phyloP scores from a whole-genome alignment of 2,888 invertebrate species.

The Latheticus oryzae region DNA sequence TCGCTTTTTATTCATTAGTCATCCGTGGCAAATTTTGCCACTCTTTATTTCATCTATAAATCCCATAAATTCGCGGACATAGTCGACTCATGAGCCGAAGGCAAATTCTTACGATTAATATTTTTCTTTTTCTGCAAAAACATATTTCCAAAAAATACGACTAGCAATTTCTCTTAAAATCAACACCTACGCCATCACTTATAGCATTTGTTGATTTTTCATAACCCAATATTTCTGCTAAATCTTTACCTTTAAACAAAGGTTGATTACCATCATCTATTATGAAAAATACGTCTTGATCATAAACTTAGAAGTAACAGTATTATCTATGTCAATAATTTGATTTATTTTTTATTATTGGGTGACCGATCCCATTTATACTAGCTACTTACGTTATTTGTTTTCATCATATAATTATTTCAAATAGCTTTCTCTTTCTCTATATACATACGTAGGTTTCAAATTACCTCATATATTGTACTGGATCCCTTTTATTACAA shows the following conservation, averaged over 20 bases:
- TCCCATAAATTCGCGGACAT: too few species aligned
- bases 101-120: not conserved
- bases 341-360: conserved; percentile 28
- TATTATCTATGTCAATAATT: conserved; percentile 21
- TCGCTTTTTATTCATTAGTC: too few species aligned
- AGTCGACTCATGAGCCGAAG: not conserved
- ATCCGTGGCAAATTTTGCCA: too few species aligned
- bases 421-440: conserved; percentile 1
- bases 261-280: conserved; percentile 4
- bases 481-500: too few species aligned
- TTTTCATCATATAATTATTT: conserved; percentile 2
- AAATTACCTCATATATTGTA: too few species aligned
- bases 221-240: conserved; percentile 2
- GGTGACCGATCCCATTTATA: conserved; percentile 22
- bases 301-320: conserved; percentile 7
- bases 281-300: conserved; percentile 8
- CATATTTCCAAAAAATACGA: too few species aligned
- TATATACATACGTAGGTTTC: too few species aligned
- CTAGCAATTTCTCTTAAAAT: too few species aligned
- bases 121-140: too few species aligned
- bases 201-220: conserved; percentile 1
- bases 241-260: conserved; percentile 9
- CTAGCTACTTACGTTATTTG: conserved; percentile 8
- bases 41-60: too few species aligned
- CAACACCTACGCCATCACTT: not conserved